Evolutionary conservation across 2,888 invertebrate genomes (phyloP), one percentile per base, ranked within the genome.

Genomic region (Drosophila anomelani): DNA sequence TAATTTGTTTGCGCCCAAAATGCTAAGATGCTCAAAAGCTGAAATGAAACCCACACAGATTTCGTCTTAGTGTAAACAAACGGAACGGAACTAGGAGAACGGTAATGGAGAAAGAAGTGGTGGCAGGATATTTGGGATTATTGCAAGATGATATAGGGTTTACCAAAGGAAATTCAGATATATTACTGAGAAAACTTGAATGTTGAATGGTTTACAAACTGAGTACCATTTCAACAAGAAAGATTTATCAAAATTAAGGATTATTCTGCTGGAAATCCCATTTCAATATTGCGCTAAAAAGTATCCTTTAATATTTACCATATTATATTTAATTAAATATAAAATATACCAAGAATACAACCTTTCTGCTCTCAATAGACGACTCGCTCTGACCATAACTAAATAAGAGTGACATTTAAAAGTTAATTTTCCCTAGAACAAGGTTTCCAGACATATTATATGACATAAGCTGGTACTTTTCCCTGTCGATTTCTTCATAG

Each of bases 1-100:
- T 86, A 84, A 86, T 88, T 86, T 88, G 81, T 84, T 77, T 81
- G 76, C 69, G 75, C 72, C 75, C 79, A 80, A 87, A 85, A 85
- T 77, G 57, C 70, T 49, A 71, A 62, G 61, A 73, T 58, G 63
- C 57, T 60, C 76, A 78, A 53, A 79, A 64, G 63, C 57, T 60
- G 79, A 78, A 79, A 64, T 78, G 75, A 81, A 81, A 85, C 69
- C 80, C 64, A 72, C 80, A 75, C 78, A 56, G 85, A 87, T 85
- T 87, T 81, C 76, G 34, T 39, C 46, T 53, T 46, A 46, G 67
- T 67, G 84, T 80, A 79, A 84, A 85, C 86, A 79, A 76, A 81
- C 67, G 46, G 49, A 60, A 49, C 43, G 43, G 49, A 59, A 49
- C 32, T 41, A 26, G 26, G 23, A 39, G 44, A 39, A 26, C 12